A percentile compares a stretch with the other conserved stretches of the same genome.
phyloP scores from a whole-genome alignment of 2,888 invertebrate species.

The Andrena haemorrhoa region DNA sequence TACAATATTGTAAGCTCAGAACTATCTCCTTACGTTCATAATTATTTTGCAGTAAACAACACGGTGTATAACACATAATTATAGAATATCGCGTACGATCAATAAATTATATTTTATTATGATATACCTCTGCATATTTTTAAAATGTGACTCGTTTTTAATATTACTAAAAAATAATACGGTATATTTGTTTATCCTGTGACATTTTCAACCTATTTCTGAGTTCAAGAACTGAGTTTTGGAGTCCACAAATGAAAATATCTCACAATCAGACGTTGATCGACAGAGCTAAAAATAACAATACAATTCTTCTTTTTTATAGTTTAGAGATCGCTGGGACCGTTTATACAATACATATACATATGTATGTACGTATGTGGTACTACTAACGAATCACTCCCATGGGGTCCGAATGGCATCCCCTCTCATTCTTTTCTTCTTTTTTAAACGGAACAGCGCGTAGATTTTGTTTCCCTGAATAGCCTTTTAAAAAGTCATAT shows the following conservation, averaged over 20 bases:
- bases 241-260: conserved; percentile 17
- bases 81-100: too few species aligned
- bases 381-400: conserved; percentile 1
- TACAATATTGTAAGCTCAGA: too few species aligned
- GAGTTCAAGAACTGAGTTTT: too few species aligned
- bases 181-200: too few species aligned
- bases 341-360: conserved; percentile 12
- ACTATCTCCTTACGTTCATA: too few species aligned
- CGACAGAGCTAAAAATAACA: not conserved
- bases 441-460: not conserved
- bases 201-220: too few species aligned
- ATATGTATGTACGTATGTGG: conserved; percentile 6
- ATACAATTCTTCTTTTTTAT: not conserved
- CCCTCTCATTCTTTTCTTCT: not conserved
- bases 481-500: not conserved
- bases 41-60: too few species aligned
- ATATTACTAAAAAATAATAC: too few species aligned
- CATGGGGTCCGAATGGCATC: not conserved
- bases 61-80: too few species aligned
- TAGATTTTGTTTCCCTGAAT: not conserved
- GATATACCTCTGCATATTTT: too few species aligned
- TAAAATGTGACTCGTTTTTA: too few species aligned
- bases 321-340: conserved; percentile 12
- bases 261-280: not conserved
- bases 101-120: too few species aligned